A percentile compares a stretch with the other conserved stretches of the same genome.
Evolutionary conservation across 92 coral and sea anemone genomes (phyloP).

Genomic region (Parazoanthus swiftii): DNA sequence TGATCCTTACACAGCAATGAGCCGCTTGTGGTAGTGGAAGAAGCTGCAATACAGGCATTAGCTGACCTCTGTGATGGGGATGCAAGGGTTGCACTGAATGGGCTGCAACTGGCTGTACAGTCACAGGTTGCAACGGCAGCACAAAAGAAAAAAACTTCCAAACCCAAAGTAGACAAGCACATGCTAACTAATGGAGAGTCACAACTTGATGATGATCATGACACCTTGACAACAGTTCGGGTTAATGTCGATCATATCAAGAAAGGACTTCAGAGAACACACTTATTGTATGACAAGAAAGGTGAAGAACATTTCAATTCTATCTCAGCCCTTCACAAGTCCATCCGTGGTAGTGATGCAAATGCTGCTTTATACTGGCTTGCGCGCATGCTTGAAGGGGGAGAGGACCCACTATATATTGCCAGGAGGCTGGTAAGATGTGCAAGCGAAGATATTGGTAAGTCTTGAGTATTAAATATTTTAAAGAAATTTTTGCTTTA

Average conservation of each 20-base stretch:
- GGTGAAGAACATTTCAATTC: constrained; percentile 97
- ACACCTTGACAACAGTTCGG: background rate
- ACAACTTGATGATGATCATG: background rate
- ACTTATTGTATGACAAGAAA: constrained; percentile 81
- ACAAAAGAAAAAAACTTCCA: background rate
- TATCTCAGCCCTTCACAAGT: constrained; percentile 96
- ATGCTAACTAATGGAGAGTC: background rate
- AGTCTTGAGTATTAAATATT: constrained; percentile 22
- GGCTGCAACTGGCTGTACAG: constrained; percentile 92
- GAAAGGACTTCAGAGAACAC: constrained; percentile 90
- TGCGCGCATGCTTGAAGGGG: constrained; percentile 96
- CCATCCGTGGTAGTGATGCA: constrained; percentile 92
- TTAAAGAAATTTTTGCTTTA: background rate
- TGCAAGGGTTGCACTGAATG: constrained; percentile 96
- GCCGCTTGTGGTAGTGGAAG: constrained; percentile 54
- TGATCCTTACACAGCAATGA: constrained; percentile 20
- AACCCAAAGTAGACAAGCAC: background rate
- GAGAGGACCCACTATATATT: constrained; percentile 89
- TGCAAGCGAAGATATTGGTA: constrained; percentile 99
- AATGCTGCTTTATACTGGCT: constrained; percentile 97
- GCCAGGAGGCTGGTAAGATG: constrained; percentile 91
- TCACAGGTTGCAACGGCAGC: constrained; percentile 72
- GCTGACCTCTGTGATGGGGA: constrained; percentile 96
- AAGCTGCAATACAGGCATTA: constrained; percentile 70
- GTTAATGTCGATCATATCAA: constrained; percentile 76